Evolutionary conservation across 2,888 invertebrate species (phyloP), one percentile per base, ranked within the genome.

Genomic region (Torymus aiolomorphi): DNA sequence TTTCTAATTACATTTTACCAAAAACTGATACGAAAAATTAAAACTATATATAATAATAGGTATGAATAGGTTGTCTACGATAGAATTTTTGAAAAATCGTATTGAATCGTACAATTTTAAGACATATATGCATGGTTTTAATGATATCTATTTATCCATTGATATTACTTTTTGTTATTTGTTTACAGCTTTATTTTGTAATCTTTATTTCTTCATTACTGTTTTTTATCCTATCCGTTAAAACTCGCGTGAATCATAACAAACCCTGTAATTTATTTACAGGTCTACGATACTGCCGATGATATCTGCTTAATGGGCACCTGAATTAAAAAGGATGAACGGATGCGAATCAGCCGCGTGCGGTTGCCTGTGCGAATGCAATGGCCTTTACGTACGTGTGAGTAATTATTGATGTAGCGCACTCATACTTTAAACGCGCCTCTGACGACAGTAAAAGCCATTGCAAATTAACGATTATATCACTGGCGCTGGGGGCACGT

Each of bases 301-400:
- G 51, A 62, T 81, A 81, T 81, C 81, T 75, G 11, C 20, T 12
- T 81, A 81, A 78, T 81, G 66, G 57, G 20, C 13, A 14, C 12
- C 56, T 31, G 80, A 76, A 80, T 80, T 76, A 80, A 80, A 80
- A 80, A 76, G 49, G 76, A 80, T 71, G 66, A 61, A 76, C 57
- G 59, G 61, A 56, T 62, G 56, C 42, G 75, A 59, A 52, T 75
- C 66, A 75, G 11, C 51, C 59, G 59, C 18, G 16, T 14, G 66
- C 20, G n/a, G 24, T 56, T 16, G 18, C 42, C 14, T 51, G 62
- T 18, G 59, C 24, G 67, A 16, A 49, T 31, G 66, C 42, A 18
- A 61, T 51, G n/a, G 31, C 66, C 31, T 56, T 1, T 16, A 51
- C 16, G 20, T 66, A 49, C 75, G 74, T 74, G 65, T 74, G 42